These are phyloP conservation scores for Potamarius usumacintae DNA, from an alignment of 2,113 vertebrate genomes.

Conservation along the genomic window DNA sequence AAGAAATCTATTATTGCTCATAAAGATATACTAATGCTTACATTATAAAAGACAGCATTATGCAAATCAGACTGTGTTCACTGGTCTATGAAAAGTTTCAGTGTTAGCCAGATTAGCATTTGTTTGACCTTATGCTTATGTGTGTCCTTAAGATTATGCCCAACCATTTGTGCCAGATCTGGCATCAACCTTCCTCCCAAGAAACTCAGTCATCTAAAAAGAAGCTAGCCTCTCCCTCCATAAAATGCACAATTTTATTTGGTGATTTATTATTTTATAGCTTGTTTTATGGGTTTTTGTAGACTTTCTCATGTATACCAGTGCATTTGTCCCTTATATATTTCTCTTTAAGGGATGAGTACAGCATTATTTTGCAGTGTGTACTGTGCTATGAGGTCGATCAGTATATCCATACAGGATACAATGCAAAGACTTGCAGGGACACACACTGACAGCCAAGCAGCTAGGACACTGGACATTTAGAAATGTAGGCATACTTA, in stretches of 20 bases:
- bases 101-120: slow-evolving; percentile 16
- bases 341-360: not conserved
- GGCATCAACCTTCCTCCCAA: not conserved
- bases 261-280: slow-evolving; percentile 2
- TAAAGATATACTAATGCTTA: not conserved
- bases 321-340: not conserved
- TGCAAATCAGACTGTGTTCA: slow-evolving; percentile 10
- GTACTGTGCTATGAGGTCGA: not conserved
- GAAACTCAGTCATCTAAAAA: slow-evolving; percentile 5
- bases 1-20: slow-evolving; percentile 5
- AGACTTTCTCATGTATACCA: not conserved
- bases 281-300: not conserved
- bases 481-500: not conserved
- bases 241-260: not conserved
- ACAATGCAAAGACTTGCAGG: not conserved
- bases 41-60: slow-evolving; percentile 1
- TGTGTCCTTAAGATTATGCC: not conserved
- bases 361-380: not conserved
- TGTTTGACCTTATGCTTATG: slow-evolving; percentile 16
- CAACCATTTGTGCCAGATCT: not conserved
- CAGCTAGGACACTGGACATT: not conserved
- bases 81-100: slow-evolving; percentile 10
- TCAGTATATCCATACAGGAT: not conserved
- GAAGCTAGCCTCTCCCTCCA: not conserved
- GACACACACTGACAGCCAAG: not conserved